These are phyloP conservation scores for Brenthis daphne DNA, from an alignment of 2,888 invertebrate species.

Conservation along the genomic window DNA sequence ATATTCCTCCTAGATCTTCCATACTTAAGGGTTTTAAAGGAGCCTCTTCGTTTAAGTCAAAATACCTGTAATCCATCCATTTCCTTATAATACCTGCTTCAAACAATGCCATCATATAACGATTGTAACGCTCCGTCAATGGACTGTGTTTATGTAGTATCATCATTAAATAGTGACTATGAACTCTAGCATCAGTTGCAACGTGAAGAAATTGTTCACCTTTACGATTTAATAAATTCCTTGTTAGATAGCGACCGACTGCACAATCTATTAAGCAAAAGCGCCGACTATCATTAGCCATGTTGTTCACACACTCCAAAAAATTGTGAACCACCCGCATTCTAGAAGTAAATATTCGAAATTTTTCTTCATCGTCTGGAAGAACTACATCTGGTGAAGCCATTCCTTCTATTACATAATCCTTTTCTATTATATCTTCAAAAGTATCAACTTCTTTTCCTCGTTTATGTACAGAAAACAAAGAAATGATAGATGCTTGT, in stretches of 20 bases:
- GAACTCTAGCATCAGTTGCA: slow-evolving; percentile 62
- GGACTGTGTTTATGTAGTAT: slow-evolving; percentile 63
- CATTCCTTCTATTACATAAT: slow-evolving; percentile 67
- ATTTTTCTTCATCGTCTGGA: slow-evolving; percentile 64
- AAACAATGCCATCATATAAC: slow-evolving; percentile 56
- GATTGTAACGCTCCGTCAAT: slow-evolving; percentile 57
- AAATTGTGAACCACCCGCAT: slow-evolving; percentile 54
- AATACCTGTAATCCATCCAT: slow-evolving; percentile 71
- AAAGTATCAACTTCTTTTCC: slow-evolving; percentile 72
- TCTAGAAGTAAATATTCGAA: slow-evolving; percentile 60
- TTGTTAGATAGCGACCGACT: slow-evolving; percentile 60
- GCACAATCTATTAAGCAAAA: slow-evolving; percentile 75
- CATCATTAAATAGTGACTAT: slow-evolving; percentile 66
- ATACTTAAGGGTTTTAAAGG: slow-evolving; percentile 58
- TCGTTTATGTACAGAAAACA: slow-evolving; percentile 67
- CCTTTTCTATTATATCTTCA: slow-evolving; percentile 68
- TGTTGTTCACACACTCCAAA: slow-evolving; percentile 55
- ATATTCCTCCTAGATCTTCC: slow-evolving; percentile 61
- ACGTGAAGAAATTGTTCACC: slow-evolving; percentile 73
- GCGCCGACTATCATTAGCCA: slow-evolving; percentile 58
- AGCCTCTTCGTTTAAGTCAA: slow-evolving; percentile 63
- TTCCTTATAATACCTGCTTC: slow-evolving; percentile 71
- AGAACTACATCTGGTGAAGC: slow-evolving; percentile 70
- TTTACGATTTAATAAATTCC: slow-evolving; percentile 60
- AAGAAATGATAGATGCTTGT: slow-evolving; percentile 72